A percentile compares a stretch with the other conserved stretches of the same genome.
phyloP scores from a whole-genome alignment of 2,113 vertebrate species.

The Lonchura striata region DNA sequence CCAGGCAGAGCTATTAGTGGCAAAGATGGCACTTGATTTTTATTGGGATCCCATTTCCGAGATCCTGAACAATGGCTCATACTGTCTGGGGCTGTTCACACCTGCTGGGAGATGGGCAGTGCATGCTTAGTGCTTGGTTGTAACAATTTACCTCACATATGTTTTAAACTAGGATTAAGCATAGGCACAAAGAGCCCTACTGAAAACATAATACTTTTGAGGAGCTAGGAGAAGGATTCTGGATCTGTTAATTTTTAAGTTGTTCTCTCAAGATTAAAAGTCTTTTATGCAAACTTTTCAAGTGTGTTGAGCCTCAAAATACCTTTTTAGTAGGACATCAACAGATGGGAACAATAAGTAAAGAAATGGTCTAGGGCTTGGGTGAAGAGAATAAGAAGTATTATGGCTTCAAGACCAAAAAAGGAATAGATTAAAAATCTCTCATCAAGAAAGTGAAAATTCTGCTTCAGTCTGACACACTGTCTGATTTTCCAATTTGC shows the following conservation, averaged over 20 bases:
- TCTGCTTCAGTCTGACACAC: neutral
- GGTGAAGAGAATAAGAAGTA: neutral
- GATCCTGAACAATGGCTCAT: neutral
- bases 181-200: fast-evolving
- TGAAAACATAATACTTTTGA: neutral
- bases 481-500: neutral
- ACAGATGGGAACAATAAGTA: neutral
- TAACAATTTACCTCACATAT: neutral
- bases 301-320: neutral
- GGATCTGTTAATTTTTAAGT: neutral
- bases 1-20: neutral
- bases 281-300: neutral
- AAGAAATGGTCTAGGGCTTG: neutral
- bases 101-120: neutral
- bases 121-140: neutral
- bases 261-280: neutral
- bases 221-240: neutral
- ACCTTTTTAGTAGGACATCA: neutral
- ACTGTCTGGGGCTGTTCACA: neutral
- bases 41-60: neutral
- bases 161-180: neutral
- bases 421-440: neutral
- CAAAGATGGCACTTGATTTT: neutral
- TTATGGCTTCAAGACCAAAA: neutral
- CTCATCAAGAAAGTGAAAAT: neutral